Conservation (phyloP, 2,797 vertebrate genomes). For the Melanotaenia parkinsoni region DNA sequence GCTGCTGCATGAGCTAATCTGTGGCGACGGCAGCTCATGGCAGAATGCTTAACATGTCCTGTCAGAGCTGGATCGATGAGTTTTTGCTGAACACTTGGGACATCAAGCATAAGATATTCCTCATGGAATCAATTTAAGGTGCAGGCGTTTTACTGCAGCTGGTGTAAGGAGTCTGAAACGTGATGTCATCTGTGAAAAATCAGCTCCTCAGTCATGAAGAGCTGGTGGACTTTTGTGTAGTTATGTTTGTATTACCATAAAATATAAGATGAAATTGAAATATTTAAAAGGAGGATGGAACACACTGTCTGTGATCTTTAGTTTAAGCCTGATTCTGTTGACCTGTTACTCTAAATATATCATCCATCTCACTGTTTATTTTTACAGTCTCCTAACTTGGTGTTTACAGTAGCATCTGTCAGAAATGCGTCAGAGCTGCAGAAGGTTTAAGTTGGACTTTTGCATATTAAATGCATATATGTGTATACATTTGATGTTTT, state of each 20-base stretch:
- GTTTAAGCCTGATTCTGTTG: background rate
- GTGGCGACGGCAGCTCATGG: background rate
- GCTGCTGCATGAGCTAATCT: background rate
- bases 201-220: background rate
- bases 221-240: background rate
- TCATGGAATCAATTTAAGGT: constrained; percentile 8
- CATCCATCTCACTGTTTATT: background rate
- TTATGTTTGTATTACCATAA: background rate
- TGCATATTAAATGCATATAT: background rate
- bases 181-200: constrained; percentile 1
- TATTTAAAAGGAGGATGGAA: background rate
- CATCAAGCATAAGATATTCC: background rate
- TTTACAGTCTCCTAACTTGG: background rate
- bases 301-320: background rate
- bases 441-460: background rate
- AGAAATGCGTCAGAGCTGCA: background rate
- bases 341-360: constrained; percentile 14
- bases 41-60: constrained; percentile 1
- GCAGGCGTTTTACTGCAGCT: background rate
- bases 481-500: background rate
- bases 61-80: constrained; percentile 1
- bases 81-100: constrained; percentile 8
- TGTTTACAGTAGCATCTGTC: background rate
- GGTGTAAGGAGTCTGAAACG: background rate
- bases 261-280: constrained; percentile 2